Evolutionary conservation across 2,797 vertebrate species (phyloP).

Genomic region (Eulemur mongoz): DNA sequence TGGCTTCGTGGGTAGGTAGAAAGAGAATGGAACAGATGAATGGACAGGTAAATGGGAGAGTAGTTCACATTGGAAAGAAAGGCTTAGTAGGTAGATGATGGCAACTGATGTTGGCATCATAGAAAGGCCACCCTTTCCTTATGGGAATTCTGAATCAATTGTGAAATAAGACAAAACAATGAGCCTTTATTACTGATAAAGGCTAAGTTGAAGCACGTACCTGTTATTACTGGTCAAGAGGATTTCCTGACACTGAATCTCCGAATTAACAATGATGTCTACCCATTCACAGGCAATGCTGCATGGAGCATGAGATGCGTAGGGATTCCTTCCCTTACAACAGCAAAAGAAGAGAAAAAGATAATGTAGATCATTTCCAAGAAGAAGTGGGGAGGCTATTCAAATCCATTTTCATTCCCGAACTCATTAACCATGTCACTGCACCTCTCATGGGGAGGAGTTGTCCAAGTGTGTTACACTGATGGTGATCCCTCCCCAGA

Average conservation of each 20-base stretch:
- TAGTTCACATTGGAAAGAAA: neutral
- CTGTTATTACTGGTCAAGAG: neutral
- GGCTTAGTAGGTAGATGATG: neutral
- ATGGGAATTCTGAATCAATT: slow-evolving; percentile 3
- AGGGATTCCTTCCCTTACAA: neutral
- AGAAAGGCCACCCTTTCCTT: neutral
- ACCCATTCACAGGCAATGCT: neutral
- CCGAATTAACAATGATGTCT: slow-evolving; percentile 2
- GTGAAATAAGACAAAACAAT: slow-evolving; percentile 48
- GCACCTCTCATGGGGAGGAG: neutral
- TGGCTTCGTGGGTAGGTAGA: neutral
- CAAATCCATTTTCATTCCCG: neutral
- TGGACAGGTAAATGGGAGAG: neutral
- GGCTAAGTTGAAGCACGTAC: neutral
- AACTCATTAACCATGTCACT: neutral
- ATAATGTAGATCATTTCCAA: neutral
- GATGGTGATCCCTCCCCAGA: neutral
- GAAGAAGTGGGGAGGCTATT: neutral
- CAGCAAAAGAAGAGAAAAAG: neutral
- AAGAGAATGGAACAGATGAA: neutral
- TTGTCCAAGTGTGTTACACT: neutral
- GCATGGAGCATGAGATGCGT: neutral
- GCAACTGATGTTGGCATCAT: neutral
- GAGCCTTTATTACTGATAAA: slow-evolving; percentile 4
- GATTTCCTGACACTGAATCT: neutral